Base-by-base conservation (phyloP, 2,888 invertebrate species). In the Phortica okadai region DNA sequence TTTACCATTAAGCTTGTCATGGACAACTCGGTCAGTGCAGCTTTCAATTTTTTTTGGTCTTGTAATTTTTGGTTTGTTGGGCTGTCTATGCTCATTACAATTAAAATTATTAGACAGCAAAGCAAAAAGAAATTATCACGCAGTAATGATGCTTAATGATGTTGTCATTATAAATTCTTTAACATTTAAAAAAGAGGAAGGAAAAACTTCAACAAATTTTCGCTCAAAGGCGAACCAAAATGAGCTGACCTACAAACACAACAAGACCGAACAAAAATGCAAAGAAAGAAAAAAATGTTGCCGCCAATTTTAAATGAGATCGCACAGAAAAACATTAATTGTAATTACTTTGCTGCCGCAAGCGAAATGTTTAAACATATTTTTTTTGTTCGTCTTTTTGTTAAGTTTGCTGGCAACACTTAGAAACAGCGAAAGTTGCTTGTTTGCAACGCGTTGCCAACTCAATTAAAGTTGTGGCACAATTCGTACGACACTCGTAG, bases 401-500 rank as follows among this genome's bases (percentile, higher is more conserved):
- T 50, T 50, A 50, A 50, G 10, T 50, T 50, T 8, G 50, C 50
- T 50, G 10, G 16, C 16, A 58, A 8, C 66, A 33, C 66, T 3
- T 2, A 70, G 14, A 21, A 70, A 4, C 33, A 33, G 33, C 41
- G 33, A 72, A 72, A 72, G 54, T 72, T 72, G 14, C 59, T 72
- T 72, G 25, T 54, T 33, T 56, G 50, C 70, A 54, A 72, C 70
- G 50, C 70, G 21, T 72, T 72, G 70, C 70, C 70, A 72, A 72
- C 70, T 72, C 70, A 72, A 72, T 72, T 72, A 72, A 72, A 54
- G 70, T 72, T 72, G 54, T 54, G 54, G 54, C 56, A 11, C n/a
- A 56, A n/a, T 56, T 14, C 56, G n/a, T 54, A n/a, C n/a, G 54
- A 41, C 7, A 6, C 54, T 25, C 56, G 5, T 54, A 25, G 6